Conservation (phyloP, 2,113 vertebrate species). For the Dipodomys spectabilis region DNA sequence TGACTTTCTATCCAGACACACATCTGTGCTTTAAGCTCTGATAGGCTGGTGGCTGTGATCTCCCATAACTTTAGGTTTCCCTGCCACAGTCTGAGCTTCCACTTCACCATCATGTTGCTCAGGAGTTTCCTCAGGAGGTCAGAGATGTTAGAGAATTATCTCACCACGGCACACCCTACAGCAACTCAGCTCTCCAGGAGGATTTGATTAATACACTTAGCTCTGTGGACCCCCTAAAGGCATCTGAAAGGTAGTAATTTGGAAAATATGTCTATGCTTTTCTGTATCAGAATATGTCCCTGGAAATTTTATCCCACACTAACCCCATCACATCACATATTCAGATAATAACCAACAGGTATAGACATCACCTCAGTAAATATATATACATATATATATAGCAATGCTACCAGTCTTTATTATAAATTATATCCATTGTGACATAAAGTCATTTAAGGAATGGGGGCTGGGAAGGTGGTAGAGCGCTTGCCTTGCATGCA, state of each 20-base stretch:
- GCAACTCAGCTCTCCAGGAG: not conserved
- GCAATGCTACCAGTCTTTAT: not conserved
- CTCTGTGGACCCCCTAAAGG: not conserved
- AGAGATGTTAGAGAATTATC: not conserved
- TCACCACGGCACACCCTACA: rapidly evolving
- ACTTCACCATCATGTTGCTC: no score
- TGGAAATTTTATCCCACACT: not conserved
- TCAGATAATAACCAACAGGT: not conserved
- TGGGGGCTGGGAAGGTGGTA: no score
- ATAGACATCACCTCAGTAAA: slow-evolving; percentile 8
- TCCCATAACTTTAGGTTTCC: not conserved
- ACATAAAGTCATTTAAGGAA: not conserved
- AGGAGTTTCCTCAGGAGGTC: not conserved
- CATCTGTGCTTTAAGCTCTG: not conserved
- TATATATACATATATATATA: not conserved
- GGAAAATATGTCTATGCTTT: not conserved
- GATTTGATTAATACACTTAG: not conserved
- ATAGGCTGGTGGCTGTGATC: not conserved
- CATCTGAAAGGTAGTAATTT: slow-evolving; percentile 30
- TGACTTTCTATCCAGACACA: not conserved
- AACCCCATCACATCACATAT: not conserved
- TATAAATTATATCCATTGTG: slow-evolving; percentile 25
- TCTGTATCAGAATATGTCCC: not conserved
- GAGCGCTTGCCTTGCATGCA: no score
- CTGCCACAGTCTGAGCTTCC: not conserved